A percentile compares a stretch with the other conserved stretches of the same genome.
phyloP scores from a whole-genome alignment of 2,888 invertebrate species.

The Tricholauxania praeusta region DNA sequence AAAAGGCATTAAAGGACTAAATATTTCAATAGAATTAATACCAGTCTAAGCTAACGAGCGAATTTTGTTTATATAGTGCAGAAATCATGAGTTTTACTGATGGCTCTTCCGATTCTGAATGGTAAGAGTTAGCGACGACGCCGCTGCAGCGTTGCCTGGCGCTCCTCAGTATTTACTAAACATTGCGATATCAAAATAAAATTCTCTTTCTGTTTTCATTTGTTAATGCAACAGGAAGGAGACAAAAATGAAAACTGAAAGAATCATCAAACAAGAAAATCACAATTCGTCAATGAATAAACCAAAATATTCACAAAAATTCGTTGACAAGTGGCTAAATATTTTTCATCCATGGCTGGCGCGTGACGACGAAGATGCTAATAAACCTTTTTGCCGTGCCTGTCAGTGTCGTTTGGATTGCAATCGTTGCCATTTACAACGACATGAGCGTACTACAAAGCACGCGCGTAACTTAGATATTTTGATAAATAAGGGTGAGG shows the following conservation, averaged over 20 bases:
- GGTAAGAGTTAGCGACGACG: slow-evolving; percentile 51
- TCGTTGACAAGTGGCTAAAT: slow-evolving; percentile 63
- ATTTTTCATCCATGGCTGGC: slow-evolving; percentile 62
- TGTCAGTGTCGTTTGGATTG: slow-evolving; percentile 63
- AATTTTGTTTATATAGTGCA: neutral
- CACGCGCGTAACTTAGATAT: slow-evolving; percentile 61
- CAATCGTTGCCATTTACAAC: slow-evolving; percentile 62
- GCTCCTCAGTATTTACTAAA: neutral
- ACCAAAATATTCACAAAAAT: slow-evolving; percentile 60
- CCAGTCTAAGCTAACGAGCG: neutral
- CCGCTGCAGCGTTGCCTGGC: neutral
- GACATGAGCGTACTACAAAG: slow-evolving; percentile 63
- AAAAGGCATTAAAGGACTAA: too few species aligned
- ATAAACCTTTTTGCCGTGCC: slow-evolving; percentile 63
- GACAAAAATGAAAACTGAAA: slow-evolving; percentile 55
- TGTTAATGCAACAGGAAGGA: slow-evolving; percentile 55
- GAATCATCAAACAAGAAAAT: slow-evolving; percentile 47
- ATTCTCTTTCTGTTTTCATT: slow-evolving; percentile 26
- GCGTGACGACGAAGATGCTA: slow-evolving; percentile 56
- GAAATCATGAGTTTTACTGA: slow-evolving; percentile 60
- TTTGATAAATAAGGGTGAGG: slow-evolving; percentile 58
- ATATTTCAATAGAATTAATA: neutral
- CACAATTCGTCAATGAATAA: slow-evolving; percentile 45
- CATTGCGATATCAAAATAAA: neutral
- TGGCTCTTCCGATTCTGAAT: slow-evolving; percentile 62